Conservation (phyloP, 2,797 vertebrate species). For the Avahi laniger region DNA sequence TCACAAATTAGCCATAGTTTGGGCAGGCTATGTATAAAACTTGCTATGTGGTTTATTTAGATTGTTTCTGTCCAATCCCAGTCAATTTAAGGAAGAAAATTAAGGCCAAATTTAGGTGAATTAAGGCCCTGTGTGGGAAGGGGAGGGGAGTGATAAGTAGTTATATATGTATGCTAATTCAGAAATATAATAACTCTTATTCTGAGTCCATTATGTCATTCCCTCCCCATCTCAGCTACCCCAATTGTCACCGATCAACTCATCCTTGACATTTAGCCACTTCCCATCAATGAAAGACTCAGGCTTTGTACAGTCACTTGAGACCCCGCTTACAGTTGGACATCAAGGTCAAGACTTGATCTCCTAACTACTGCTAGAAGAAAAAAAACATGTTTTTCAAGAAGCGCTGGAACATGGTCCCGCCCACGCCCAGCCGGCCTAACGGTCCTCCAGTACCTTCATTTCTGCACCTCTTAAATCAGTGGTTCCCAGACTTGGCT, state of each 20-base stretch:
- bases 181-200: not conserved
- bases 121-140: not conserved
- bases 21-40: slow-evolving; percentile 48
- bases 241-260: not conserved
- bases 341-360: not conserved
- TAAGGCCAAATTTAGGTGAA: slow-evolving; percentile 41
- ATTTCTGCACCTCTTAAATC: not conserved
- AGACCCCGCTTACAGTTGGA: not conserved
- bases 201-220: not conserved
- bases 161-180: not conserved
- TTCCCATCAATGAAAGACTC: not conserved
- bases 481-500: not conserved
- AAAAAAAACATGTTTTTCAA: not conserved
- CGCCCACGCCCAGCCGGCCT: not conserved
- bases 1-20: slow-evolving; percentile 59
- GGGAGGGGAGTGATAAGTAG: not conserved
- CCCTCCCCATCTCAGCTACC: not conserved
- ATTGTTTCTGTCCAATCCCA: slow-evolving; percentile 2
- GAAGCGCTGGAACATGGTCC: not conserved
- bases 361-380: not conserved
- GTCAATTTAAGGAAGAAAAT: slow-evolving; percentile 43
- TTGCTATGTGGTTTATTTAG: not conserved
- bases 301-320: not conserved
- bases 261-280: not conserved
- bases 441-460: not conserved